Conservation (phyloP, 2,888 invertebrate species). For the Parasteatoda lunata region DNA sequence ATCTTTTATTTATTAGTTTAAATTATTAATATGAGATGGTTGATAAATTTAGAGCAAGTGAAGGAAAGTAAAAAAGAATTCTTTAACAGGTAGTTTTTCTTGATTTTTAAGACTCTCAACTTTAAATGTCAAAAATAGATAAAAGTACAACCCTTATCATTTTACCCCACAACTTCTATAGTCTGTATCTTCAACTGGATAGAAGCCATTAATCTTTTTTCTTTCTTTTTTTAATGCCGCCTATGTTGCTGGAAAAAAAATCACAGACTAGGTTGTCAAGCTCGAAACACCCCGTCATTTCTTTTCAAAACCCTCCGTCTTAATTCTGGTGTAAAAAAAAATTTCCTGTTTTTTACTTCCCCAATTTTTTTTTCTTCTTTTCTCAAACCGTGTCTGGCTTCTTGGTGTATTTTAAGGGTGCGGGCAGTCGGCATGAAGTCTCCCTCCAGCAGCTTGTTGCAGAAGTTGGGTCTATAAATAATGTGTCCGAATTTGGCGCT, state of each 20-base stretch:
- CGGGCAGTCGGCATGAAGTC: neutral
- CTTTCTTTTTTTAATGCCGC: neutral
- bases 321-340: slow-evolving; percentile 13
- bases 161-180: no score
- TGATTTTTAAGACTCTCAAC: no score
- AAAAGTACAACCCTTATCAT: no score
- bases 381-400: neutral
- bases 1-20: no score
- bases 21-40: no score
- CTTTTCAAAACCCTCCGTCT: slow-evolving; percentile 33
- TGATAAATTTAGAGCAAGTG: no score
- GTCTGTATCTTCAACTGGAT: slow-evolving; percentile 13
- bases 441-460: neutral
- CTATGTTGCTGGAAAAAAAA: no score
- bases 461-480: slow-evolving; percentile 49
- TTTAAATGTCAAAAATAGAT: no score
- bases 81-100: no score
- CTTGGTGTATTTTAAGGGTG: slow-evolving; percentile 54
- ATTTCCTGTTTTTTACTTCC: slow-evolving; percentile 20
- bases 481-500: slow-evolving; percentile 60
- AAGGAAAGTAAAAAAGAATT: no score
- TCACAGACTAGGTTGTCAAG: neutral
- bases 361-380: slow-evolving; percentile 5
- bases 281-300: slow-evolving; percentile 33
- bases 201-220: slow-evolving; percentile 34